Conservation (phyloP, 2,888 invertebrate genomes). For the Eupithecia subumbrata region DNA sequence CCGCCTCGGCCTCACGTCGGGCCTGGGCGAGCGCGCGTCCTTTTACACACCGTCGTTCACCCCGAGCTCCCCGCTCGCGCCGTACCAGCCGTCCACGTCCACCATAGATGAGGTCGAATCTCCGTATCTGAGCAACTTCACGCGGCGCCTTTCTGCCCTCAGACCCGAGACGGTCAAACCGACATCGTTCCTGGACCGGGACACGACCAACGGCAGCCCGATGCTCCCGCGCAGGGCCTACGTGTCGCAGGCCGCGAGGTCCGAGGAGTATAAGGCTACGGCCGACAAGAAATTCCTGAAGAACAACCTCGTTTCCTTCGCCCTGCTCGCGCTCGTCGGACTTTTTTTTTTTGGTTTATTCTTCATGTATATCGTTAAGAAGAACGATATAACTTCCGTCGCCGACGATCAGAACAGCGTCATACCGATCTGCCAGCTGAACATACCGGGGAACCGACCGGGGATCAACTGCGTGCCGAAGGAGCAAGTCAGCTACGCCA, state of each 20-base stretch:
- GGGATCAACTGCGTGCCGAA: constrained; percentile 87
- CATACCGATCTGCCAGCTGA: constrained; percentile 83
- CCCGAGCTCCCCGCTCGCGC: constrained; percentile 64
- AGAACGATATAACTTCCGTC: constrained; percentile 82
- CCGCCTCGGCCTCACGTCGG: constrained; percentile 81
- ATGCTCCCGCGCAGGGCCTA: constrained; percentile 71
- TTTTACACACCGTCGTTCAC: constrained; percentile 63
- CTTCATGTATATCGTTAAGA: constrained; percentile 87
- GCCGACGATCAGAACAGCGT: constrained; percentile 83
- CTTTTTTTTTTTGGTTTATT: constrained; percentile 87
- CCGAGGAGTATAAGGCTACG: constrained; percentile 74
- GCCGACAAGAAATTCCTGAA: constrained; percentile 81
- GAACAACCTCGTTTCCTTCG: constrained; percentile 86
- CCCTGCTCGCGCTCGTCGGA: constrained; percentile 84
- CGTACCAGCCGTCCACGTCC: constrained; percentile 70
- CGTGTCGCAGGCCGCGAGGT: constrained; percentile 67
- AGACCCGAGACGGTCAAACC: constrained; percentile 69
- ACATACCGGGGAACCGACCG: constrained; percentile 80
- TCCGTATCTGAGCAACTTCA: constrained; percentile 89
- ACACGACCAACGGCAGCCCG: constrained; percentile 72
- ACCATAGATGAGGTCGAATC: constrained; percentile 84
- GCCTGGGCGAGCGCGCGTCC: constrained; percentile 69
- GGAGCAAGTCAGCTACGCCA: constrained; percentile 85
- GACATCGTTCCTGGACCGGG: constrained; percentile 63
- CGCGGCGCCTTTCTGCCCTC: constrained; percentile 83